phyloP scores from a whole-genome alignment of 35 echinoderm and acorn worm genomes.

The Eucidaris tribuloides region DNA sequence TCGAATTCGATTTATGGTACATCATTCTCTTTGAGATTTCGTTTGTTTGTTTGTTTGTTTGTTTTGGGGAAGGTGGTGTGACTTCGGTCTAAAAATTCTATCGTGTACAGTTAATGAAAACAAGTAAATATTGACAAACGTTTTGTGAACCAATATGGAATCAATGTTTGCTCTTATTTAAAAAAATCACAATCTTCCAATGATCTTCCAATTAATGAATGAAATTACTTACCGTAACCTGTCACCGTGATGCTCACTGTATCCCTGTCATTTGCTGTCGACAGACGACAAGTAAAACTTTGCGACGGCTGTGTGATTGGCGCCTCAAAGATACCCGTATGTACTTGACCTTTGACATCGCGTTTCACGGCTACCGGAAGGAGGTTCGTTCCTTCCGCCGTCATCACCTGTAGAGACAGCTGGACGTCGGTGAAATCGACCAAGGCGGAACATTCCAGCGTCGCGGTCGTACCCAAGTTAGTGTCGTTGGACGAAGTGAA shows the following conservation, averaged over 20 bases:
- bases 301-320: neutral
- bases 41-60: no score
- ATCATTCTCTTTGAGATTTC: no score
- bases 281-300: neutral
- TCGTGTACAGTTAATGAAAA: no score
- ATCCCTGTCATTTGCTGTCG: neutral
- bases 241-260: neutral
- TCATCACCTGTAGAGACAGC: neutral
- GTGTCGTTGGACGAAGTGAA: conserved; percentile 1
- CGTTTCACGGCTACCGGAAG: neutral
- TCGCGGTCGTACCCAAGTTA: conserved; percentile 1
- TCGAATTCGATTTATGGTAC: no score
- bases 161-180: no score
- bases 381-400: neutral
- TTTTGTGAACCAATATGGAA: no score
- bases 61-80: no score
- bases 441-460: neutral
- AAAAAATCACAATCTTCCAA: no score
- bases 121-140: no score
- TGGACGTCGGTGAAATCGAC: conserved; percentile 1
- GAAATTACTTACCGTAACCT: neutral
- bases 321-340: neutral
- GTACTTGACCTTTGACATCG: neutral
- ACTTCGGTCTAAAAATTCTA: no score
- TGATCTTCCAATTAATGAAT: no score